These are phyloP conservation scores for Timema cristinae DNA, from an alignment of 2,888 invertebrate genomes.

Conservation along the genomic window DNA sequence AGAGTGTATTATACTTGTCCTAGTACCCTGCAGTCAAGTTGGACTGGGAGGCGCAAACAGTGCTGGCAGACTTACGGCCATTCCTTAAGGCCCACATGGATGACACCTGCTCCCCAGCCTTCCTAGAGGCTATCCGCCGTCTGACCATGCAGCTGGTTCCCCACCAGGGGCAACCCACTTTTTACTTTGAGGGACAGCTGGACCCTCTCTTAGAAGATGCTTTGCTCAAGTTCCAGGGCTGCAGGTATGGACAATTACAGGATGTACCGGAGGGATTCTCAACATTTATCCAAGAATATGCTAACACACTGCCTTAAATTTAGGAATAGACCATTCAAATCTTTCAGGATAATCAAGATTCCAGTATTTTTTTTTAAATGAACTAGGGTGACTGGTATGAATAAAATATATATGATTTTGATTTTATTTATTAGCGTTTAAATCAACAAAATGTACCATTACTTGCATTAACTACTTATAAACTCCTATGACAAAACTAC, in stretches of 20 bases:
- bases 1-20: neutral
- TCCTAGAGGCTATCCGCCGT: constrained; percentile 51
- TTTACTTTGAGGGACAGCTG: constrained; percentile 44
- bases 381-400: no score
- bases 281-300: neutral
- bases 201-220: constrained; percentile 44
- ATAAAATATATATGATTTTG: no score
- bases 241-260: constrained; percentile 41
- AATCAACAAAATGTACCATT: no score
- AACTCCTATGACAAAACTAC: no score
- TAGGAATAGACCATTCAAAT: neutral
- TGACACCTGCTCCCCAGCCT: constrained; percentile 51
- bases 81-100: constrained; percentile 54
- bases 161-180: constrained; percentile 31
- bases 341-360: no score
- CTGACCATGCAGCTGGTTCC: constrained; percentile 47
- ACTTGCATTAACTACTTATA: no score
- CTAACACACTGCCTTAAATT: neutral
- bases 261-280: neutral
- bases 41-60: constrained; percentile 29
- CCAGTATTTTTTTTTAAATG: no score
- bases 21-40: constrained; percentile 18
- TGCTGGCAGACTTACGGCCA: constrained; percentile 51
- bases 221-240: constrained; percentile 46
- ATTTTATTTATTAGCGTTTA: no score